Percentiles rank a stretch among this genome's conserved stretches.
Conservation (phyloP, 1,140 invertebrate genomes). For the Aleiodes sp. region DNA sequence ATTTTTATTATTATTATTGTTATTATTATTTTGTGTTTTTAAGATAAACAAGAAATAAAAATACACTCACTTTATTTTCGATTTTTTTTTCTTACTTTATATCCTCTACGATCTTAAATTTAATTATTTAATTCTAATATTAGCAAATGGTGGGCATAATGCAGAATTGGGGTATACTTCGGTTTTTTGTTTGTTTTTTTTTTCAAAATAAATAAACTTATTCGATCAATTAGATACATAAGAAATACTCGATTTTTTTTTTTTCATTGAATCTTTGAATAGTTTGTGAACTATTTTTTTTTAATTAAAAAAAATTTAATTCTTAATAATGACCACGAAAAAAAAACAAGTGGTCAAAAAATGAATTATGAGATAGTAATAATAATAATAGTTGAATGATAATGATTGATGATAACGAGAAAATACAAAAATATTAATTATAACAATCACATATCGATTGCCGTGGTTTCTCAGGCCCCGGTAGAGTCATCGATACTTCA, state of each 20-base stretch:
- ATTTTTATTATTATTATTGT: background rate
- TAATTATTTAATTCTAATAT: slow-evolving; percentile 11
- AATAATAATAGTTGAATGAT: background rate
- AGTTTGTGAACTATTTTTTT: background rate
- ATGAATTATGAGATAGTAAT: background rate
- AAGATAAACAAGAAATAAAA: slow-evolving; percentile 17
- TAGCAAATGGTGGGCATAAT: slow-evolving; percentile 9
- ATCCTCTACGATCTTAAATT: background rate
- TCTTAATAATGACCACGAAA: background rate
- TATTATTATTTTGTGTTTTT: background rate
- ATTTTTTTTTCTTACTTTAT: background rate
- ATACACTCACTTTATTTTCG: background rate
- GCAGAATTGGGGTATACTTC: slow-evolving; percentile 10
- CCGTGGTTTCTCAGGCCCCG: too few species aligned
- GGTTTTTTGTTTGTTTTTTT: background rate
- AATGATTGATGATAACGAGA: slow-evolving; percentile 16
- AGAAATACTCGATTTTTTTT: slow-evolving; percentile 23
- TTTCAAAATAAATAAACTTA: slow-evolving; percentile 34
- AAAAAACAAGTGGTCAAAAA: background rate
- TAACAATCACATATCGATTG: slow-evolving; percentile 11
- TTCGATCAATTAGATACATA: slow-evolving; percentile 22
- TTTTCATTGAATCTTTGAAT: slow-evolving; percentile 2
- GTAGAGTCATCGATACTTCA: background rate
- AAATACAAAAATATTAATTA: slow-evolving; percentile 15
- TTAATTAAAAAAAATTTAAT: too few species aligned